Percentiles rank a stretch among this genome's conserved stretches.
phyloP scores from a whole-genome alignment of 2,888 invertebrate species.

The Lasioglossum oenotherae region DNA sequence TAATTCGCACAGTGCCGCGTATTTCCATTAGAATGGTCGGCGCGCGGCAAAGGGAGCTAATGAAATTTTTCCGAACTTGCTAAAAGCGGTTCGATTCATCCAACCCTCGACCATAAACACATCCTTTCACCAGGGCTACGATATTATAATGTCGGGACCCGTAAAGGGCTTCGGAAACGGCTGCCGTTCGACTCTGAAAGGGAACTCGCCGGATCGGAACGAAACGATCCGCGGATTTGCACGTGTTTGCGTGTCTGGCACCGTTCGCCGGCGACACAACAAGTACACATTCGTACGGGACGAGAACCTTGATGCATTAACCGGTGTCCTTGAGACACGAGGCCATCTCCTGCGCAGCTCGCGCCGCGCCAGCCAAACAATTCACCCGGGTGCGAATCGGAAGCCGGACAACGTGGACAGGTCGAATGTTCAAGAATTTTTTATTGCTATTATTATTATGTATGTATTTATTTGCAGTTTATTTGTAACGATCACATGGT shows the following conservation, averaged over 20 bases:
- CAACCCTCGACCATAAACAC: slow-evolving; percentile 23
- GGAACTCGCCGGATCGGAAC: slow-evolving; percentile 41
- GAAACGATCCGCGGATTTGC: slow-evolving; percentile 3
- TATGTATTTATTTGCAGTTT: too few relatives aligned
- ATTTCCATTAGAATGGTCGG: slow-evolving; percentile 3
- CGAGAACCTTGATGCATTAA: slow-evolving; percentile 59
- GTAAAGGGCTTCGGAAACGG: slow-evolving; percentile 45
- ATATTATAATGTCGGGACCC: slow-evolving; percentile 43
- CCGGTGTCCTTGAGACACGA: slow-evolving; percentile 62
- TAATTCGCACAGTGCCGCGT: not conserved
- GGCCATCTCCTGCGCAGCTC: slow-evolving; percentile 42
- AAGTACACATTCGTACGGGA: slow-evolving; percentile 34
- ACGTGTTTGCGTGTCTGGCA: slow-evolving; percentile 23
- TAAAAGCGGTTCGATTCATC: slow-evolving; percentile 5
- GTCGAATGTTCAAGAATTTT: too few relatives aligned
- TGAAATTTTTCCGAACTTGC: slow-evolving; percentile 23
- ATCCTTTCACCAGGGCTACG: not conserved
- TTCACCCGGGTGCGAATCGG: slow-evolving; percentile 57
- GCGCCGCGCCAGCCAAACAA: slow-evolving; percentile 36
- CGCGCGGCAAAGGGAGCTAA: slow-evolving; percentile 15
- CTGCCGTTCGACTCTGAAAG: slow-evolving; percentile 51
- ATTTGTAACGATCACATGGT: too few relatives aligned
- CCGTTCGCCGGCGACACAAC: slow-evolving; percentile 24
- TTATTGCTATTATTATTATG: too few relatives aligned
- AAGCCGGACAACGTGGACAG: too few relatives aligned